Conservation (phyloP, 1,140 invertebrate species). For the Drosophila sp. region DNA sequence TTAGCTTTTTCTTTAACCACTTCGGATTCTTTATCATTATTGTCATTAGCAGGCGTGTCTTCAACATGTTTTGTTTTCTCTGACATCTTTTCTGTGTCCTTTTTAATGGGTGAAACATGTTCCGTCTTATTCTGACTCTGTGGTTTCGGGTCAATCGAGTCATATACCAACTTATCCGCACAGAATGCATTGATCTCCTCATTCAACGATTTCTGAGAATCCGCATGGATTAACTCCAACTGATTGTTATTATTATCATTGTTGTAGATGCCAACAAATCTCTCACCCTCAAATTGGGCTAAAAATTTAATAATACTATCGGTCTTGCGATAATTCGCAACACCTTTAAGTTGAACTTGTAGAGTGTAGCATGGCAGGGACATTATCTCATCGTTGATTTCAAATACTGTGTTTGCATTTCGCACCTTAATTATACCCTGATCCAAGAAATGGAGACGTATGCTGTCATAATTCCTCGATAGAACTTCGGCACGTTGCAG, state of each 20-base stretch:
- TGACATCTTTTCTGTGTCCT: background rate
- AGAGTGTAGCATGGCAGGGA: slow-evolving; percentile 36
- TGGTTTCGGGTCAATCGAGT: background rate
- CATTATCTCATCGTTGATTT: slow-evolving; percentile 51
- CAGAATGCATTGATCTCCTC: slow-evolving; percentile 29
- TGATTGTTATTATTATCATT: slow-evolving; percentile 2
- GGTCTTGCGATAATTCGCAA: slow-evolving; percentile 24
- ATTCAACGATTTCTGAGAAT: slow-evolving; percentile 40
- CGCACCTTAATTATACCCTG: slow-evolving; percentile 31
- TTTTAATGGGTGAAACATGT: background rate
- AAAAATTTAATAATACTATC: slow-evolving; percentile 27
- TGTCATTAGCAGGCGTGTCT: no score
- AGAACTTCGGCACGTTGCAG: slow-evolving; percentile 48
- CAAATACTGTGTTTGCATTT: slow-evolving; percentile 29
- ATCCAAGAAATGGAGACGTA: slow-evolving; percentile 52
- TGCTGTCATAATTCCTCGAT: background rate
- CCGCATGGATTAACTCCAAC: slow-evolving; percentile 39
- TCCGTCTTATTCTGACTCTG: background rate
- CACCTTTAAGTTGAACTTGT: slow-evolving; percentile 47
- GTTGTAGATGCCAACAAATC: slow-evolving; percentile 18
- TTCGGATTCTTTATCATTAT: background rate
- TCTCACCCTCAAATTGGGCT: slow-evolving; percentile 25
- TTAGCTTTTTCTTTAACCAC: background rate
- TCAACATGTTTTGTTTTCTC: background rate
- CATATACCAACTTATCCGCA: slow-evolving; percentile 3